Conservation (phyloP, 2,888 invertebrate genomes). For the Branchipolynoe longqiensis region DNA sequence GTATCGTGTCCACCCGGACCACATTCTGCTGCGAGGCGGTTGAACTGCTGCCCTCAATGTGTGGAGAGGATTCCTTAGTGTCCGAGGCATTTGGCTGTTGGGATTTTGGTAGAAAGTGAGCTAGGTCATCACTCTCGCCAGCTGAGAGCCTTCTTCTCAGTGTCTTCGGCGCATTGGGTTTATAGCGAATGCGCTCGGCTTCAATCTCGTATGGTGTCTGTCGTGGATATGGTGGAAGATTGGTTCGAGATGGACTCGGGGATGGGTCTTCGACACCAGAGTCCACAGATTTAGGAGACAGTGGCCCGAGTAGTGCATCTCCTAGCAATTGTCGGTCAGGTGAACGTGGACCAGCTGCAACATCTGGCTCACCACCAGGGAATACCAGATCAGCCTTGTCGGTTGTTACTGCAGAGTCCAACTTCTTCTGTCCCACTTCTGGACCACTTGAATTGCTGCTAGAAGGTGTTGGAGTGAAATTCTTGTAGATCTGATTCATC, state of each 20-base stretch:
- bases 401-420: neutral
- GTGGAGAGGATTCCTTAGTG: neutral
- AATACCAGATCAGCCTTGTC: neutral
- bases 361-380: neutral
- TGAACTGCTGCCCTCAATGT: neutral
- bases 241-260: neutral
- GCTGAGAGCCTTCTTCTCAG: constrained; percentile 78
- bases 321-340: neutral
- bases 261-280: neutral
- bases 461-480: neutral
- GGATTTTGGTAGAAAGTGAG: neutral
- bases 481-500: constrained; percentile 73
- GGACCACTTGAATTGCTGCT: neutral
- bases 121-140: constrained; percentile 75
- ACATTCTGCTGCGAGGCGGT: neutral
- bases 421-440: neutral
- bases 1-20: constrained; percentile 44
- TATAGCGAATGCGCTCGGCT: constrained; percentile 58
- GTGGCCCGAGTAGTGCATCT: neutral
- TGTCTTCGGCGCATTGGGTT: constrained; percentile 76
- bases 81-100: neutral
- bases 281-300: neutral
- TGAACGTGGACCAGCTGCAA: constrained; percentile 44
- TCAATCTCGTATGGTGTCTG: constrained; percentile 59
- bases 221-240: neutral